Conservation (phyloP, 2,888 invertebrate genomes). For the Noctuana brunneofusca region DNA sequence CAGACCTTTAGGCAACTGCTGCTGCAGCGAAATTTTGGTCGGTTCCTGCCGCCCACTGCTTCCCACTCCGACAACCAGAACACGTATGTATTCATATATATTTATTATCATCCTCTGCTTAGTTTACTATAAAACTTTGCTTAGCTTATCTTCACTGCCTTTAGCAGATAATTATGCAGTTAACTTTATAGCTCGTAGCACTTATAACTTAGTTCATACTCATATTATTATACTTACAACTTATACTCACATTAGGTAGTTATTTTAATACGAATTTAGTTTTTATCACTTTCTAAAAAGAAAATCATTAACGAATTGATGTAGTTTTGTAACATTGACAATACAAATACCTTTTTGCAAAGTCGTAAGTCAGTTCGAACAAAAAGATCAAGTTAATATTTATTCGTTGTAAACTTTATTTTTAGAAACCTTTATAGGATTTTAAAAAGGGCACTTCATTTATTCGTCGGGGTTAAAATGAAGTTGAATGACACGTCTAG, state of each 20-base stretch:
- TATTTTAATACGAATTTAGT: too few relatives aligned
- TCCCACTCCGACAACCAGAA: slow-evolving; percentile 85
- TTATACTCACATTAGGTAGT: too few relatives aligned
- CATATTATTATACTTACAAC: neutral
- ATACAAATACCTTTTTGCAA: neutral
- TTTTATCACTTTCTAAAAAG: too few relatives aligned
- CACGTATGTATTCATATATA: slow-evolving; percentile 78
- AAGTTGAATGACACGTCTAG: too few relatives aligned
- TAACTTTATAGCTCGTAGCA: neutral
- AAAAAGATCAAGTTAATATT: slow-evolving; percentile 3
- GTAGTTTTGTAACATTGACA: neutral
- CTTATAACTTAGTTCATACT: too few relatives aligned
- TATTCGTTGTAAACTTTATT: neutral
- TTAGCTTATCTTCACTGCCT: neutral
- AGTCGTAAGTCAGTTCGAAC: neutral
- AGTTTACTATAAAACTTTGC: neutral
- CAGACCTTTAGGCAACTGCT: slow-evolving; percentile 89
- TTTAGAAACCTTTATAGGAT: neutral
- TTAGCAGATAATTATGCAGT: too few relatives aligned
- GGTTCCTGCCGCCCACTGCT: slow-evolving; percentile 82
- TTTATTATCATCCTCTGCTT: neutral
- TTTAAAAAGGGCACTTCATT: neutral
- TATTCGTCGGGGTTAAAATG: neutral
- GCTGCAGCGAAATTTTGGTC: slow-evolving; percentile 84
- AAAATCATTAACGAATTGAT: too few relatives aligned